These are phyloP conservation scores for Xiphydria camelus DNA, from an alignment of 2,888 invertebrate genomes.

Conservation along the genomic window DNA sequence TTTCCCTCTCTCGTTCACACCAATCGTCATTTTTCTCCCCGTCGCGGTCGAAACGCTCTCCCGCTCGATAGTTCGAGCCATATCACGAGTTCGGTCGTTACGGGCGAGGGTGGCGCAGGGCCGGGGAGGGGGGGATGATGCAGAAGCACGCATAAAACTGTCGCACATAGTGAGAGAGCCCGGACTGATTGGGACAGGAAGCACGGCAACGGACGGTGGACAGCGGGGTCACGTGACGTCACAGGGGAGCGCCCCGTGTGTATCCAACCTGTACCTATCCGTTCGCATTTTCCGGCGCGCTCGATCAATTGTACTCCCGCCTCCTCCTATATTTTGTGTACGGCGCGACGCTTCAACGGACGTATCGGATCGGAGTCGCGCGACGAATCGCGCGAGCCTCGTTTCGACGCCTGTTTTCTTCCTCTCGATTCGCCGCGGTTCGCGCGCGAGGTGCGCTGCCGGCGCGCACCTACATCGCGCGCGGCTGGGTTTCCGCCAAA, in stretches of 20 bases:
- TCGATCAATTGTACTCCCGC: conserved; percentile 40
- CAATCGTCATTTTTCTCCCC: too few species aligned
- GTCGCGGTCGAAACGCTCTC: too few species aligned
- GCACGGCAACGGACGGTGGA: conserved; percentile 23
- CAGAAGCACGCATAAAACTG: neutral
- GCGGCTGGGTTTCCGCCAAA: too few species aligned
- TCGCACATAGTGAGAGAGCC: conserved; percentile 6
- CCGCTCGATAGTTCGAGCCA: too few species aligned
- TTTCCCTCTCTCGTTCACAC: too few species aligned
- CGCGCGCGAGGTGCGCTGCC: too few species aligned
- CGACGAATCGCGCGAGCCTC: conserved; percentile 35
- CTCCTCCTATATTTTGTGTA: conserved; percentile 22
- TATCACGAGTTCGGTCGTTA: too few species aligned
- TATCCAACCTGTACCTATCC: conserved; percentile 24
- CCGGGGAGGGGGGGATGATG: too few species aligned
- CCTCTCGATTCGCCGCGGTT: too few species aligned
- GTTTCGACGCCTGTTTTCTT: too few species aligned
- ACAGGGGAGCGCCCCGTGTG: conserved; percentile 39
- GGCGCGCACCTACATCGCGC: too few species aligned
- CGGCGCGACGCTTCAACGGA: conserved; percentile 30
- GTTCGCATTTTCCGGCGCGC: conserved; percentile 32
- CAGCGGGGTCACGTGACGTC: conserved; percentile 35
- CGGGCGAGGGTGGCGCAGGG: too few species aligned
- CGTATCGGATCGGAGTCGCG: conserved; percentile 27
- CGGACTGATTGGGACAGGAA: conserved; percentile 31